Base-by-base conservation (phyloP, 2,797 vertebrate species). In the Onychomys torridus region DNA sequence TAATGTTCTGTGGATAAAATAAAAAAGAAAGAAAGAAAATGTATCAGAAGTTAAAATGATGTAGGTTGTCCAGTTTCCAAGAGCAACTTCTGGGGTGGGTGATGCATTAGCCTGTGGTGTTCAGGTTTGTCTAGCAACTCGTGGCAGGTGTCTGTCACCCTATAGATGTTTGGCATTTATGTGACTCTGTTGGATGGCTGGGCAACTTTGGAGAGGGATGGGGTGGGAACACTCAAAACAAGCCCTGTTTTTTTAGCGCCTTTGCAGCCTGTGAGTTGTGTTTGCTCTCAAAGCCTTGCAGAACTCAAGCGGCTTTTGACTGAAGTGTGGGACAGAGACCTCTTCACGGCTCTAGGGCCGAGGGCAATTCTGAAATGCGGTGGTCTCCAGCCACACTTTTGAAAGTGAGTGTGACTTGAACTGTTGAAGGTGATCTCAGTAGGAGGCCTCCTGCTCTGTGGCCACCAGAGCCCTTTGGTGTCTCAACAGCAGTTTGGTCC, bases 161-260 rank as follows among this genome's bases (percentile, higher is more conserved):
- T 4, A 63, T 86, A 29, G 2, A 16, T 1, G 27, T 13, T 0
- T 0, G 2, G 65, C 16, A 2, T 14, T 32, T 63, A 5, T 2
- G 0, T 23, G 23, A 52, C 11, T 7, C 52, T 1, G 27, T 1
- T 17, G 63, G 57, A 4, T 2, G 12, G 49, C 16, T 23, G 81
- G 14, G 76, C 21, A 1, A 21, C 34, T 71, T 16, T 12, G 61
- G 91, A 21, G n/a, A 37, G 49, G 43, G 21, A 40, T 27, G 40
- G 2, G 32, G 14, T 63, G 27, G 27, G 69, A 40, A 34, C 23
- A 21, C 75, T 14, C 16, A 37, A 16, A 25, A 6, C 49, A 63
- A 57, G 27, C 63, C 7, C 52, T 3, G 40, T 34, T 34, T 37
- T 37, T 5, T 32, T 59, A 37, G 27, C 17, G 2, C 32, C 34